Evolutionary conservation across 2,888 invertebrate species (phyloP).

Genomic region (Cryptocephalus moraei): DNA sequence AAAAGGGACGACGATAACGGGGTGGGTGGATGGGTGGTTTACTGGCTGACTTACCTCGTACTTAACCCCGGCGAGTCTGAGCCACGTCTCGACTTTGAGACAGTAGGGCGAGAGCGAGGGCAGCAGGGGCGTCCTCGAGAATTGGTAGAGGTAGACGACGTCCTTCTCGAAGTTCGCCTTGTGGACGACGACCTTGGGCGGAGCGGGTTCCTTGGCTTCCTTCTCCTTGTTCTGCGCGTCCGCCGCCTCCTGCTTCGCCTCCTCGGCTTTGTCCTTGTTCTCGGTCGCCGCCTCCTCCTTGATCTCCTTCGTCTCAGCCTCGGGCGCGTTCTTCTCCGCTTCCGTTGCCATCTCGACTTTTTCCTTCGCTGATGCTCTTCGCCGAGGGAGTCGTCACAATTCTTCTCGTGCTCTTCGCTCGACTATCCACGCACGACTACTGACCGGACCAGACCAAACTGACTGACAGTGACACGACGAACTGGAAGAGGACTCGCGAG

Average conservation of each 20-base stretch:
- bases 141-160: slow-evolving; percentile 88
- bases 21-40: no score
- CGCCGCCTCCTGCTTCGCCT: slow-evolving; percentile 39
- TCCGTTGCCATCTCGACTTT: slow-evolving; percentile 57
- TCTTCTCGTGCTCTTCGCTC: background rate
- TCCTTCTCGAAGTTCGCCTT: slow-evolving; percentile 86
- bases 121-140: slow-evolving; percentile 79
- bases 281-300: slow-evolving; percentile 39
- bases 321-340: slow-evolving; percentile 60
- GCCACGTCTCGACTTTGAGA: slow-evolving; percentile 93
- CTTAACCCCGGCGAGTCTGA: slow-evolving; percentile 81
- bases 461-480: slow-evolving; percentile 1
- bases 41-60: slow-evolving; percentile 69
- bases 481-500: background rate
- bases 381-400: background rate
- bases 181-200: slow-evolving; percentile 72
- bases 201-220: slow-evolving; percentile 50
- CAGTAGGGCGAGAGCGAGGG: slow-evolving; percentile 89
- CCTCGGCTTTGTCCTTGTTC: slow-evolving; percentile 42
- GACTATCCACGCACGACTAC: slow-evolving; percentile 5
- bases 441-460: slow-evolving; percentile 12
- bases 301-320: slow-evolving; percentile 47
- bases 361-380: slow-evolving; percentile 5
- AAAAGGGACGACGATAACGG: no score
- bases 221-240: slow-evolving; percentile 41